A percentile compares a stretch with the other conserved stretches of the same genome.
Conservation (phyloP, 2,113 vertebrate genomes). For the Cromileptes altivelis region DNA sequence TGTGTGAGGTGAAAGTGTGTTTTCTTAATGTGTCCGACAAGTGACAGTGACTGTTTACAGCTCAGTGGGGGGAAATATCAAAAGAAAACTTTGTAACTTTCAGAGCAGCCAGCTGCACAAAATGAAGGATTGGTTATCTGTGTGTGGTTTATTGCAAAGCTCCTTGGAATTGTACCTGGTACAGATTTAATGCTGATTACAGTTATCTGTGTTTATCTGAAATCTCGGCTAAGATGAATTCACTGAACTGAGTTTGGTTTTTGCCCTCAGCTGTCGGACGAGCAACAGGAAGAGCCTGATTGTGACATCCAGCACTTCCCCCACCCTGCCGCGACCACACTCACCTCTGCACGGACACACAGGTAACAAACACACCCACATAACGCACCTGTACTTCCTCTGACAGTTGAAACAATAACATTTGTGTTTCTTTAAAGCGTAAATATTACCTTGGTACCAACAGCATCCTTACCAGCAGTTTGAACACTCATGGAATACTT, state of each 20-base stretch:
- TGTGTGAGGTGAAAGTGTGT: conserved; percentile 6
- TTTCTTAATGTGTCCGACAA: background rate
- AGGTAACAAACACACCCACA: conserved; percentile 8
- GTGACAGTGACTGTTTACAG: background rate
- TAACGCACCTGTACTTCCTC: background rate
- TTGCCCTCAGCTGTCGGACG: conserved; percentile 91
- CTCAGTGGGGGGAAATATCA: background rate
- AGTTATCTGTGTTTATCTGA: background rate
- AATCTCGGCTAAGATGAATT: background rate
- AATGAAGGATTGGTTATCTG: background rate
- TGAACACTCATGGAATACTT: background rate
- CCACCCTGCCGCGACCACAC: conserved; percentile 95
- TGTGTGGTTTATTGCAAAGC: conserved; percentile 40
- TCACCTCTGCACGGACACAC: conserved; percentile 83
- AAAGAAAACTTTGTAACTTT: background rate
- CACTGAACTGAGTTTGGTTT: conserved; percentile 3
- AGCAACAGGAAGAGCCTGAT: conserved; percentile 99
- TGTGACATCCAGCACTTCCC: conserved; percentile 97
- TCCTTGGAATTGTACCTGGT: background rate
- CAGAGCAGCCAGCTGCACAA: background rate
- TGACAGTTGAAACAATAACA: too few species aligned
- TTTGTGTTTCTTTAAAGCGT: too few species aligned
- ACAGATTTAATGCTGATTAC: too few species aligned
- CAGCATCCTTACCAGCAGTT: background rate
- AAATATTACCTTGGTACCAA: background rate